Evolutionary conservation across 2,113 vertebrate species (phyloP).

Genomic region (Dascyllus trimaculatus): DNA sequence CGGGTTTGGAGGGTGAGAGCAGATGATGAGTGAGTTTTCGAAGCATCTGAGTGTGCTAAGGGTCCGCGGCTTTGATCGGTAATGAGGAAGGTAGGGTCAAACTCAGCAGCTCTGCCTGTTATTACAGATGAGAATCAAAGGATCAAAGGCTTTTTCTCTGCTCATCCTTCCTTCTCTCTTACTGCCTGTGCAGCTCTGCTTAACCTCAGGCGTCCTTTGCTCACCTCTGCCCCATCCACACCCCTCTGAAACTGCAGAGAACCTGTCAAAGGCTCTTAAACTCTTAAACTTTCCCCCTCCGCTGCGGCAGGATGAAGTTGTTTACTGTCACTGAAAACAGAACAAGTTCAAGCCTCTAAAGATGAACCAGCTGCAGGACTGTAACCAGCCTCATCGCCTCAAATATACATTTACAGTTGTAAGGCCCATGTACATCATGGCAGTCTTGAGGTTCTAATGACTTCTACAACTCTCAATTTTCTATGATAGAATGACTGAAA

Average conservation of each 20-base stretch:
- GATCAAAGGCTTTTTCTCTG: constrained; percentile 58
- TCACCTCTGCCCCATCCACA: constrained; percentile 48
- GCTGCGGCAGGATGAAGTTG: neutral
- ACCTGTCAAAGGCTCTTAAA: constrained; percentile 37
- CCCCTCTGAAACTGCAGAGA: constrained; percentile 29
- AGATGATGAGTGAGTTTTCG: constrained; percentile 42
- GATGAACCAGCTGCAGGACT: neutral
- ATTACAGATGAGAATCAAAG: constrained; percentile 59
- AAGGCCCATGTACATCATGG: too few species aligned
- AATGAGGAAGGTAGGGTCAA: constrained; percentile 58
- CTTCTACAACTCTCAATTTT: too few species aligned
- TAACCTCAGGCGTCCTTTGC: constrained; percentile 35
- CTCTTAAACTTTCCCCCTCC: constrained; percentile 11
- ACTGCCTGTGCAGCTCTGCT: constrained; percentile 25
- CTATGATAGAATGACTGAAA: too few species aligned
- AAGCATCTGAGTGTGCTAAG: constrained; percentile 20
- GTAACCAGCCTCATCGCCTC: too few species aligned
- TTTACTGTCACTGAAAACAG: neutral
- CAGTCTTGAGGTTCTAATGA: too few species aligned
- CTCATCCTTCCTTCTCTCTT: constrained; percentile 4
- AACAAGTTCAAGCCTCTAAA: neutral
- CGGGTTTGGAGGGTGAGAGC: neutral
- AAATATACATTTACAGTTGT: too few species aligned
- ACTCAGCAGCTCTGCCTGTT: constrained; percentile 48
- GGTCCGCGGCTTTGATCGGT: constrained; percentile 63